Evolutionary conservation across 2,888 invertebrate genomes (phyloP).

Genomic region (Euspilapteryx auroguttella): DNA sequence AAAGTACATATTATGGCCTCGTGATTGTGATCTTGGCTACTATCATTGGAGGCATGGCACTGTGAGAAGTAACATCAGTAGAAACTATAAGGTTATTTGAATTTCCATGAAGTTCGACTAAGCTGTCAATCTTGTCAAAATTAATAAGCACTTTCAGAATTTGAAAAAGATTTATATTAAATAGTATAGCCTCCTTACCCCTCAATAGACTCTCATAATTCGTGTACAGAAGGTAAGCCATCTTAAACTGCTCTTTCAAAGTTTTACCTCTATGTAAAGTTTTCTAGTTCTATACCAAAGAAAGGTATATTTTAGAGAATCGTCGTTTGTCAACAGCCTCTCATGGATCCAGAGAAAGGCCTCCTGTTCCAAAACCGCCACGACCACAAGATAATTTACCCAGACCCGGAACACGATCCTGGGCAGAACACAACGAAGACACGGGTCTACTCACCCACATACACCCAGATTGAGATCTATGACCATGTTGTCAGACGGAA

Average conservation of each 20-base stretch:
- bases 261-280: too few relatives aligned
- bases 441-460: slow-evolving; percentile 65
- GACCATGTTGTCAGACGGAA: slow-evolving; percentile 74
- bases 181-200: too few relatives aligned
- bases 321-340: too few relatives aligned
- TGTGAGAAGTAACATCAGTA: slow-evolving; percentile 70
- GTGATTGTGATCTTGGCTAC: slow-evolving; percentile 71
- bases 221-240: too few relatives aligned
- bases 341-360: slow-evolving; percentile 73
- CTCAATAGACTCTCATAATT: too few relatives aligned
- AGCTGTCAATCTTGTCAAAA: neutral
- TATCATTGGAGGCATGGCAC: slow-evolving; percentile 77
- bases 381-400: slow-evolving; percentile 75
- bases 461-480: slow-evolving; percentile 76
- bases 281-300: too few relatives aligned
- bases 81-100: slow-evolving; percentile 77
- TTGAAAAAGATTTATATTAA: too few relatives aligned
- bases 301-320: too few relatives aligned
- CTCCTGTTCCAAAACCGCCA: slow-evolving; percentile 78
- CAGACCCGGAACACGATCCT: slow-evolving; percentile 65
- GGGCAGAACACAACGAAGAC: slow-evolving; percentile 70
- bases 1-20: slow-evolving; percentile 67
- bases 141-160: too few relatives aligned
- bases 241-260: too few relatives aligned
- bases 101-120: neutral